phyloP scores from a whole-genome alignment of 2,797 vertebrate genomes.

The Morelia viridis region DNA sequence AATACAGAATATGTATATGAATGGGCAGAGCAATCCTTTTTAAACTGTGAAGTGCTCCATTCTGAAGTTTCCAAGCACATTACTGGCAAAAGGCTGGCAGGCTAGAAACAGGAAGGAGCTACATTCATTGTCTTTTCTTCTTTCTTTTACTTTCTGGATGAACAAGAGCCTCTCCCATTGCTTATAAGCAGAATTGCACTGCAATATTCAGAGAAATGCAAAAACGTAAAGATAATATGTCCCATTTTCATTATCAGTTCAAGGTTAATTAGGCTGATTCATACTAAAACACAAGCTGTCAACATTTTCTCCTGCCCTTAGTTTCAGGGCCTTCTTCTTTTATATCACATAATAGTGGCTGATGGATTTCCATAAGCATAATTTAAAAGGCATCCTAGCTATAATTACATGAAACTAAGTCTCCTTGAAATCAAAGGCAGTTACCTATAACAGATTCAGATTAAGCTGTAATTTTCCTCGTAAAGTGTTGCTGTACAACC shows the following conservation, averaged over 20 bases:
- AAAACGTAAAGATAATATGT: background rate
- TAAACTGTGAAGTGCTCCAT: background rate
- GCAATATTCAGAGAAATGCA: background rate
- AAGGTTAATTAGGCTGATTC: background rate
- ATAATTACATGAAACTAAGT: no score
- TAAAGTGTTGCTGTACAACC: background rate
- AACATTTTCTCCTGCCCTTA: background rate
- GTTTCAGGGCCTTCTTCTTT: background rate
- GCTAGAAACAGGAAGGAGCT: background rate
- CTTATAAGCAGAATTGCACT: background rate
- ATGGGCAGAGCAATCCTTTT: background rate
- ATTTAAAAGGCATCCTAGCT: background rate
- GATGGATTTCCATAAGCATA: background rate
- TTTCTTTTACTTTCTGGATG: background rate
- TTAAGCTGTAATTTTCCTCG: background rate
- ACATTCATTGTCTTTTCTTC: background rate
- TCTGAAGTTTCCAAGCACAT: background rate
- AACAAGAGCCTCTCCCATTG: background rate
- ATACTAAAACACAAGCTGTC: background rate
- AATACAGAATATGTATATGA: background rate
- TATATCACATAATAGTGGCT: background rate
- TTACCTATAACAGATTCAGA: background rate
- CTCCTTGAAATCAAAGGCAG: background rate
- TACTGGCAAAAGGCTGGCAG: background rate
- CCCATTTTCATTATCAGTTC: background rate